A percentile compares a stretch with the other conserved stretches of the same genome.
These are phyloP conservation scores for Herpailurus yagouaroundi DNA, from an alignment of 2,113 vertebrate species.

Conservation along the genomic window DNA sequence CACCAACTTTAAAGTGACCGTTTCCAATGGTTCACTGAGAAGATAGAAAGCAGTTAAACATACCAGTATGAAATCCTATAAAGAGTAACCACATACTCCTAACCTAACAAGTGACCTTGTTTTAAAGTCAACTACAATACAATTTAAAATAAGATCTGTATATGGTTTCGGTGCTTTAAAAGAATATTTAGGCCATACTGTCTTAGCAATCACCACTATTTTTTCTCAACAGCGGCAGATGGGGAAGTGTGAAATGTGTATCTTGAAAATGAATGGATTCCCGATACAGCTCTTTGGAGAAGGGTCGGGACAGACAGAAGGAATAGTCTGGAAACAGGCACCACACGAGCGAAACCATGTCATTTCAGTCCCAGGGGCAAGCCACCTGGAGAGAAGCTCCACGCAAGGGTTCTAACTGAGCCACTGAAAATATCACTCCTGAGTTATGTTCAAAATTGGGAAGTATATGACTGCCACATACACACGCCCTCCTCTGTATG, in stretches of 20 bases:
- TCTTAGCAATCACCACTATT: not conserved
- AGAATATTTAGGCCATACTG: not conserved
- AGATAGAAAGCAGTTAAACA: not conserved
- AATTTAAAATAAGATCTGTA: not conserved
- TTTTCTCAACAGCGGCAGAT: not conserved
- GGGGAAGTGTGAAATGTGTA: not conserved
- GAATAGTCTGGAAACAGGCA: not conserved
- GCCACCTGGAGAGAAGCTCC: not conserved
- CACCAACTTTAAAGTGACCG: not conserved
- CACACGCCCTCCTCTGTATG: rapidly evolving
- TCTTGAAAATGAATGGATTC: not conserved
- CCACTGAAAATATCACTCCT: not conserved
- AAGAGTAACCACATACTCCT: not conserved
- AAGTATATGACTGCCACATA: rapidly evolving
- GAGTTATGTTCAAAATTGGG: not conserved
- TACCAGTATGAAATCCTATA: not conserved
- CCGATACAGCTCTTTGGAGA: not conserved
- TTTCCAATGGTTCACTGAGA: not conserved
- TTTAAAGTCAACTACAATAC: not conserved
- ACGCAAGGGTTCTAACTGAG: rapidly evolving
- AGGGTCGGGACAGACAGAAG: not conserved
- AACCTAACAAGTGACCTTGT: not conserved
- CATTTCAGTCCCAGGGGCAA: not conserved
- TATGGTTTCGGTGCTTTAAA: not conserved
- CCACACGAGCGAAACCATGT: not conserved